A percentile compares a stretch with the other conserved stretches of the same genome.
phyloP scores from a whole-genome alignment of 2,113 vertebrate species.

The Circaetus gallicus region DNA sequence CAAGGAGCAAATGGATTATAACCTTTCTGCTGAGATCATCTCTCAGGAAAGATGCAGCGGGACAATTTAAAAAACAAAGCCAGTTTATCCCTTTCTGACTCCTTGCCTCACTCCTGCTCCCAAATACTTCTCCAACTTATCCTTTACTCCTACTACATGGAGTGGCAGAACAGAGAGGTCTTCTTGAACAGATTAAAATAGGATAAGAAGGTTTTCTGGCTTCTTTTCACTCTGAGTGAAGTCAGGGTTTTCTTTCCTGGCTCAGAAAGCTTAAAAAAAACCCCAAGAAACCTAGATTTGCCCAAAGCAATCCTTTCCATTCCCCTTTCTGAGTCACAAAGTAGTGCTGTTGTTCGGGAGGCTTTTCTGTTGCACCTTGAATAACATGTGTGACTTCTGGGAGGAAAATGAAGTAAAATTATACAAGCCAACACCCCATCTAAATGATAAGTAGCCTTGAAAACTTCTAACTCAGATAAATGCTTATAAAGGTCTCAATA shows the following conservation, averaged over 20 bases:
- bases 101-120: background rate
- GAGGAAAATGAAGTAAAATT: background rate
- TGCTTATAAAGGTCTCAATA: constrained; percentile 30
- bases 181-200: background rate
- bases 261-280: background rate
- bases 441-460: background rate
- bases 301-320: background rate
- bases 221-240: background rate
- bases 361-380: background rate
- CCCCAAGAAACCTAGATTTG: background rate
- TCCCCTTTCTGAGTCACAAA: background rate
- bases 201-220: background rate
- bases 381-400: background rate
- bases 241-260: background rate
- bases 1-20: background rate
- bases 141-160: background rate
- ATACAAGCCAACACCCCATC: background rate
- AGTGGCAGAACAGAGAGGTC: background rate
- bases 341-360: background rate
- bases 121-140: background rate
- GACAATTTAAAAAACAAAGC: background rate
- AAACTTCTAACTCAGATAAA: constrained; percentile 41
- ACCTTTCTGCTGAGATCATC: background rate
- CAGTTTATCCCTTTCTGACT: background rate
- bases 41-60: background rate